A percentile compares a stretch with the other conserved stretches of the same genome.
These are phyloP conservation scores for Salvelinus alpinus DNA, from an alignment of 2,113 vertebrate species.

Conservation along the genomic window DNA sequence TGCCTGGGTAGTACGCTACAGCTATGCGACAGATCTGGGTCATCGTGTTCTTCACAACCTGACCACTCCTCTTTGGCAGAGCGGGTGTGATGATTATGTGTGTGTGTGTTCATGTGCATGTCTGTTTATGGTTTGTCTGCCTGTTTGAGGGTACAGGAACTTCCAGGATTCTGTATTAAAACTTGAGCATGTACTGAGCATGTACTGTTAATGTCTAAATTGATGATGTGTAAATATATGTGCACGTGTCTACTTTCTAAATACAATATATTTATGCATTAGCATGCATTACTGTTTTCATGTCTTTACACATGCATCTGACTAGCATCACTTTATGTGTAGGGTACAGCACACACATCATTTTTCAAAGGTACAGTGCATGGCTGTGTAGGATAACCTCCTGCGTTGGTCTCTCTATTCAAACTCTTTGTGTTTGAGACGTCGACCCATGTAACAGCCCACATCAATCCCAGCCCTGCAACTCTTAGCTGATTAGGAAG, in stretches of 20 bases:
- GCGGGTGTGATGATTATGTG: neutral
- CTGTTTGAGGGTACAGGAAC: neutral
- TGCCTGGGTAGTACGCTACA: neutral
- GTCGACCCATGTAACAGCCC: constrained; percentile 24
- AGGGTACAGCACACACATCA: neutral
- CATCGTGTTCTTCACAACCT: constrained; percentile 37
- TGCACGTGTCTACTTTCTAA: neutral
- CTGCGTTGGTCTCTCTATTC: constrained; percentile 24
- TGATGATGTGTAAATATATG: neutral
- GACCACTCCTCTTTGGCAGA: neutral
- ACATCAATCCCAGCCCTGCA: constrained; percentile 32
- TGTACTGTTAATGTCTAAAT: neutral
- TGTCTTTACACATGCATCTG: too few species aligned
- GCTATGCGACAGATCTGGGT: constrained; percentile 46
- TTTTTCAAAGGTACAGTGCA: neutral
- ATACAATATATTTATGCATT: neutral
- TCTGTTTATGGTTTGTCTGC: neutral
- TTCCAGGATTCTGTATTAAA: neutral
- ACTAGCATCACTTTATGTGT: too few species aligned
- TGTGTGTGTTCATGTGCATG: constrained; percentile 4
- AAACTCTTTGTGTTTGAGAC: constrained; percentile 35
- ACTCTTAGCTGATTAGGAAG: constrained; percentile 20
- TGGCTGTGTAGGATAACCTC: constrained; percentile 15
- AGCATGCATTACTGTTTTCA: too few species aligned
- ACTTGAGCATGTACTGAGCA: neutral